Evolutionary conservation across 2,797 vertebrate genomes (phyloP).

Genomic region (Gouania willdenowi): DNA sequence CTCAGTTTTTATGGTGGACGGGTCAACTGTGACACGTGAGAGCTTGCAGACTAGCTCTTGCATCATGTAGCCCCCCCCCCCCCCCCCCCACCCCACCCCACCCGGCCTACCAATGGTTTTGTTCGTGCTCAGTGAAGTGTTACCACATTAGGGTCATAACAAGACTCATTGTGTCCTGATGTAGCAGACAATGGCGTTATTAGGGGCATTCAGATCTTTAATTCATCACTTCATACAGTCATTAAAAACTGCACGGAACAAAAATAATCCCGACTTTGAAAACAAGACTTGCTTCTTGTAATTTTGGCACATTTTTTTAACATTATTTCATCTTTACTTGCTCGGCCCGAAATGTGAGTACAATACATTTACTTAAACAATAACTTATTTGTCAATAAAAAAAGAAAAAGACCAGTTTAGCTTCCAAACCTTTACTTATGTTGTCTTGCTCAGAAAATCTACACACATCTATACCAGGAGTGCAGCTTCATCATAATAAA

Average conservation of each 20-base stretch:
- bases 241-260: too few species aligned
- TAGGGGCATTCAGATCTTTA: constrained; percentile 1
- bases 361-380: too few species aligned
- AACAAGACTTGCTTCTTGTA: not conserved
- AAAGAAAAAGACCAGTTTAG: too few species aligned
- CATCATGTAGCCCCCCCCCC: not conserved
- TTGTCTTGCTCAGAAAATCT: too few species aligned
- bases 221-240: too few species aligned
- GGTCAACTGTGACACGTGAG: not conserved
- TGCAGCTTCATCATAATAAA: too few species aligned
- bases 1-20: constrained; percentile 17
- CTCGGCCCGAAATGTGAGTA: too few species aligned
- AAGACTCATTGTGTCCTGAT: constrained; percentile 37
- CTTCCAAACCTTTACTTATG: too few species aligned
- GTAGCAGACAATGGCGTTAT: constrained; percentile 15
- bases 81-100: not conserved
- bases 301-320: not conserved
- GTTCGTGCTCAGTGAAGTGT: constrained; percentile 58
- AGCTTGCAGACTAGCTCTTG: not conserved
- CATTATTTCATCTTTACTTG: too few species aligned
- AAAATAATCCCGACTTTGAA: too few species aligned
- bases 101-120: constrained; percentile 35
- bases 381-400: too few species aligned
- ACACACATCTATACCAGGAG: too few species aligned
- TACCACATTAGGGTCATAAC: constrained; percentile 36